These are phyloP conservation scores for Gavialis gangeticus DNA, from an alignment of 2,113 vertebrate genomes.

Conservation along the genomic window DNA sequence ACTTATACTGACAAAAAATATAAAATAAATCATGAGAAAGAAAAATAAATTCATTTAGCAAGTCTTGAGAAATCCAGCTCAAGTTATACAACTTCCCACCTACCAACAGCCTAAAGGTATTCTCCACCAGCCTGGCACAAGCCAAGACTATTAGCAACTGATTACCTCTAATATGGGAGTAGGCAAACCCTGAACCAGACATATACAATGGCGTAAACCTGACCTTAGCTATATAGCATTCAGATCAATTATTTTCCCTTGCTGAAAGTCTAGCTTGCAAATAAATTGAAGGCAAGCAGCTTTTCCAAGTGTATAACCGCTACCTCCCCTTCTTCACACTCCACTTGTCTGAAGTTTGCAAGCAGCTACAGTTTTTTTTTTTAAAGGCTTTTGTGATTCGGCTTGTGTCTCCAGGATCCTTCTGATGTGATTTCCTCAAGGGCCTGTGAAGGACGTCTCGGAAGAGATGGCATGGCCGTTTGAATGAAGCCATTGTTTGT, in stretches of 20 bases:
- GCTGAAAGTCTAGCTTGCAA: background rate
- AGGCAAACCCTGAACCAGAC: fast-evolving
- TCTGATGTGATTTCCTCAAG: background rate
- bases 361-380: background rate
- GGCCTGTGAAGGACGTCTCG: background rate
- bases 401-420: background rate
- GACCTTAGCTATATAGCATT: fast-evolving
- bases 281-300: background rate
- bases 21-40: fast-evolving
- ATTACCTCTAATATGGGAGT: fast-evolving
- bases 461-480: background rate
- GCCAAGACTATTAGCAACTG: fast-evolving
- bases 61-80: background rate
- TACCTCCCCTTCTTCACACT: background rate
- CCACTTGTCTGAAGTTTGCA: background rate
- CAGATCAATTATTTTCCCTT: background rate
- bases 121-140: background rate
- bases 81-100: background rate
- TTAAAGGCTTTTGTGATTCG: background rate
- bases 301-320: background rate
- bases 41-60: background rate
- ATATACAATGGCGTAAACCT: fast-evolving
- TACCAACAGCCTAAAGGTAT: background rate
- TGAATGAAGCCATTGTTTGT: background rate
- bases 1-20: background rate